Base-by-base conservation (phyloP, 2,797 vertebrate genomes). In the Trachops cirrhosus region DNA sequence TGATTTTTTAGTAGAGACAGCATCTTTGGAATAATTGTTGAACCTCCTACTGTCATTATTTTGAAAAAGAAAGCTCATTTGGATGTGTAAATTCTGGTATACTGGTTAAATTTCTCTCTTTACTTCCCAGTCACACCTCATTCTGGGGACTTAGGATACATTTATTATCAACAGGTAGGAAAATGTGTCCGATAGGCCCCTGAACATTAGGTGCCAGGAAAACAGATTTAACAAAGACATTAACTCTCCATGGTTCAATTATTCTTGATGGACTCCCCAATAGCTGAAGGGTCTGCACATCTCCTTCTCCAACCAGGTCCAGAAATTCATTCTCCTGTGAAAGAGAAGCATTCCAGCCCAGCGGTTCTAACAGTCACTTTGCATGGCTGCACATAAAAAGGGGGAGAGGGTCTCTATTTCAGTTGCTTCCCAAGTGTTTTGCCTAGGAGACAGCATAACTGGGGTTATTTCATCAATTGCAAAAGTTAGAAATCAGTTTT, bases 201-300 rank as follows among this genome's bases (percentile, higher is more conserved):
- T 85, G 74, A 87, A 95, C 92, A 95, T 89, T 77, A 92, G 48
- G 44, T 93, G 52, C 91, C 92, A 92, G 39, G 93, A 83, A 95
- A 95, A 91, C 32, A 95, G 75, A 97, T 96, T 95, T 94, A 87
- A 82, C 95, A 95, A 93, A 89, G 82, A 91, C 91, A 92, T 96
- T 96, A 95, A 95, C 74, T 93, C 68, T 80, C 86, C 41, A 19
- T 79, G 92, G 73, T 93, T 97, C 94, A 89, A 82, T 97, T 89
- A 95, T 50, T 62, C 50, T 26, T 89, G 80, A 92, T 92, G 68
- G 39, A 86, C 77, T 96, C 22, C 73, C 64, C 90, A 75, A 94
- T 37, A 93, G 87, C 86, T 48, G 21, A 78, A 89, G 29, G 79
- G 46, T 18, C 39, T 92, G 14, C 6, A 52, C 6, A 48, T 54